phyloP scores from a whole-genome alignment of 2,113 vertebrate species.

The Gavia stellata region DNA sequence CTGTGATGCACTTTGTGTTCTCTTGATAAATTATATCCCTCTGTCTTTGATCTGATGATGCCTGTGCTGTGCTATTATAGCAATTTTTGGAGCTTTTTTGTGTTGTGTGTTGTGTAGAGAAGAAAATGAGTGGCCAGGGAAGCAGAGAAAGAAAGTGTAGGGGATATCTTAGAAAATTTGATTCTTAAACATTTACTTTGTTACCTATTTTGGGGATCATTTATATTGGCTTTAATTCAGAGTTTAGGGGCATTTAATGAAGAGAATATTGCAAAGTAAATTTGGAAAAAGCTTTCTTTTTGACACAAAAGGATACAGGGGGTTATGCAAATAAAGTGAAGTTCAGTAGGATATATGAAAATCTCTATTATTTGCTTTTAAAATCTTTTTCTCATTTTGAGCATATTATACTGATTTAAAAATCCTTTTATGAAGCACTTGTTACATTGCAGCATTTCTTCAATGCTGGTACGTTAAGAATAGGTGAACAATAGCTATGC shows the following conservation, averaged over 20 bases:
- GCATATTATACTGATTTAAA: constrained; percentile 10
- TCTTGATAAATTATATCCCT: neutral
- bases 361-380: constrained; percentile 20
- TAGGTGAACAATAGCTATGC: constrained; percentile 28
- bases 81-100: neutral
- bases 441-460: constrained; percentile 1
- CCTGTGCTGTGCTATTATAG: neutral
- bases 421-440: neutral
- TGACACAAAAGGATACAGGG: neutral
- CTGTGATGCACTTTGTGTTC: neutral
- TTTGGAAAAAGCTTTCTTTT: constrained; percentile 12
- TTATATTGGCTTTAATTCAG: neutral
- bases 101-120: neutral
- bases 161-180: neutral
- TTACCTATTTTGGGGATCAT: neutral
- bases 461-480: constrained; percentile 13
- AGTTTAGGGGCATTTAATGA: neutral
- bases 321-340: neutral
- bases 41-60: neutral
- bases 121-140: neutral
- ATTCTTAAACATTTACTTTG: neutral
- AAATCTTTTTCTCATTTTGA: constrained; percentile 8
- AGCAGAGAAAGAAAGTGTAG: neutral
- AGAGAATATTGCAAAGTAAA: neutral
- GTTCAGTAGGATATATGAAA: neutral